Evolutionary conservation across 2,888 invertebrate genomes (phyloP).

Genomic region (Corythucha ciliata): DNA sequence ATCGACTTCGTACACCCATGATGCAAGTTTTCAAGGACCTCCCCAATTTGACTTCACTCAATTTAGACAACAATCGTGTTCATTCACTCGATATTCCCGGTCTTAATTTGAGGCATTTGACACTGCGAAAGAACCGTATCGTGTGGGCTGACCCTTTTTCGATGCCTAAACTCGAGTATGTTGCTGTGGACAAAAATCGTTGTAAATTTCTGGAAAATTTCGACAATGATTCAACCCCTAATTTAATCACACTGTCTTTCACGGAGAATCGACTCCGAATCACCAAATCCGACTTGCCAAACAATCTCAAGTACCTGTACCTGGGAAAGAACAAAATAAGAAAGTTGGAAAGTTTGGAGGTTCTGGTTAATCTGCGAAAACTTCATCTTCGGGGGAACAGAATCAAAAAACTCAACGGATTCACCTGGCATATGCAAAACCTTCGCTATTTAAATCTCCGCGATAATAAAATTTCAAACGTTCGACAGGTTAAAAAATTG

Average conservation of each 20-base stretch:
- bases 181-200: slow-evolving; percentile 3
- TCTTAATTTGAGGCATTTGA: slow-evolving; percentile 4
- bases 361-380: slow-evolving; percentile 14
- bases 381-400: slow-evolving; percentile 16
- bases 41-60: slow-evolving; percentile 1
- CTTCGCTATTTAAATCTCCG: slow-evolving; percentile 16
- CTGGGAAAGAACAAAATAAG: slow-evolving; percentile 35
- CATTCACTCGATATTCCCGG: slow-evolving; percentile 7
- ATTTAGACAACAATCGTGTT: slow-evolving; percentile 3
- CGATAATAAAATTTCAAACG: slow-evolving; percentile 15
- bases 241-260: slow-evolving; percentile 1
- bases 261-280: not conserved
- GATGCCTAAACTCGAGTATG: slow-evolving; percentile 9
- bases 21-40: slow-evolving; percentile 7
- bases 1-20: slow-evolving; percentile 6
- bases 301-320: not conserved
- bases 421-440: slow-evolving; percentile 13
- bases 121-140: slow-evolving; percentile 9
- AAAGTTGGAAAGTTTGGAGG: slow-evolving; percentile 17
- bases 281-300: not conserved
- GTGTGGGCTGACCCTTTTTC: slow-evolving; percentile 17
- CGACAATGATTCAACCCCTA: not conserved
- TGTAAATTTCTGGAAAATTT: not conserved
- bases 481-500: slow-evolving; percentile 11
- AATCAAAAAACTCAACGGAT: slow-evolving; percentile 17